These are phyloP conservation scores for Cistogaster globosa DNA, from an alignment of 2,888 invertebrate genomes.

Conservation along the genomic window DNA sequence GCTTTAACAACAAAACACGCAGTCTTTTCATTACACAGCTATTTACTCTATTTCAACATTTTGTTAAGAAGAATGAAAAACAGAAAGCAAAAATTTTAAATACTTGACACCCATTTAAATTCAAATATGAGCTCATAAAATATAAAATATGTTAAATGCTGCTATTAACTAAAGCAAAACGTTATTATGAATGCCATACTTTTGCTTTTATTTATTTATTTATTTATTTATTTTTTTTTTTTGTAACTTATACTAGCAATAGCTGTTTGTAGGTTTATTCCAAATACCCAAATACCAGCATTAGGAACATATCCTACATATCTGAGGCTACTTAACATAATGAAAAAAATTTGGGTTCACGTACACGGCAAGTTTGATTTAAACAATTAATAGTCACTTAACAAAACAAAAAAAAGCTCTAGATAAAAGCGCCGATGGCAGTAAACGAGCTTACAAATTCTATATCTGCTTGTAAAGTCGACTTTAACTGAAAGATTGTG, in stretches of 20 bases:
- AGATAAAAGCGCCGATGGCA: too few relatives aligned
- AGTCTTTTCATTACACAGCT: neutral
- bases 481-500: too few relatives aligned
- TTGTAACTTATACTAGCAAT: neutral
- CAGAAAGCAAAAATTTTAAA: slow-evolving; percentile 8
- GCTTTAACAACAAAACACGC: slow-evolving; percentile 18
- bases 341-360: too few relatives aligned
- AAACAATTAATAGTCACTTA: too few relatives aligned
- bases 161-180: slow-evolving; percentile 28
- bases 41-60: slow-evolving; percentile 19
- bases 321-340: too few relatives aligned
- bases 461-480: too few relatives aligned
- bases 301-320: too few relatives aligned
- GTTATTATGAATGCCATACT: slow-evolving; percentile 36
- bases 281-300: too few relatives aligned
- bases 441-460: too few relatives aligned
- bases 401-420: too few relatives aligned
- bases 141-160: slow-evolving; percentile 19
- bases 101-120: slow-evolving; percentile 35
- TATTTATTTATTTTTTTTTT: too few relatives aligned
- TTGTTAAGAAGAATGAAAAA: neutral
- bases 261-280: neutral
- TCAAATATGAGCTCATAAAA: slow-evolving; percentile 40
- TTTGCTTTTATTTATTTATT: neutral
- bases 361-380: too few relatives aligned